These are phyloP conservation scores for Polymixis lichenea DNA, from an alignment of 2,888 invertebrate species.

Conservation along the genomic window DNA sequence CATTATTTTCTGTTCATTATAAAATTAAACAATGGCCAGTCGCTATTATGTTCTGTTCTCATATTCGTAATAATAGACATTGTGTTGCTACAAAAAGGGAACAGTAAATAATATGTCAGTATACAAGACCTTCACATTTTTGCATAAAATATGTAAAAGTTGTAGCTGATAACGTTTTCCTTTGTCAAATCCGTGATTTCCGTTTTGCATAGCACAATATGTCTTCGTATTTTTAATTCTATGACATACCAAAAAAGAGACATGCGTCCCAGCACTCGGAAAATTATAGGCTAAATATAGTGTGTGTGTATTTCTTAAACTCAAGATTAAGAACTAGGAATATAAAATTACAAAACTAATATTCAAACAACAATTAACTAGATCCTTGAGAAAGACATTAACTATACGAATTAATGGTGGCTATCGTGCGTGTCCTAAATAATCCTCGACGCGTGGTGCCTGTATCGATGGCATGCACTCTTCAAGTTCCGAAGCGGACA, in stretches of 20 bases:
- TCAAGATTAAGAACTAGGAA: no score
- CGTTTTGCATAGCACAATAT: slow-evolving; percentile 4
- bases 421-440: slow-evolving; percentile 49
- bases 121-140: slow-evolving; percentile 16
- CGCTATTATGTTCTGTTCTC: slow-evolving; percentile 37
- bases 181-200: slow-evolving; percentile 1
- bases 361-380: slow-evolving; percentile 2
- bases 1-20: slow-evolving; percentile 29
- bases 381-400: slow-evolving; percentile 35
- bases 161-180: slow-evolving; percentile 24
- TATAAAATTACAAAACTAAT: slow-evolving; percentile 23
- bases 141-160: slow-evolving; percentile 42
- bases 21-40: slow-evolving; percentile 31
- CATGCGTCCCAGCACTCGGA: no score
- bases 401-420: slow-evolving; percentile 18
- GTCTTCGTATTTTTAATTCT: no score
- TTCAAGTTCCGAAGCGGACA: slow-evolving; percentile 21
- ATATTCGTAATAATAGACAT: slow-evolving; percentile 35
- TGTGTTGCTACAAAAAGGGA: slow-evolving; percentile 31
- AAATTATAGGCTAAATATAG: no score
- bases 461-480: slow-evolving; percentile 36
- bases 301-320: no score
- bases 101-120: slow-evolving; percentile 28
- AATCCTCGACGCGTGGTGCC: slow-evolving; percentile 50
- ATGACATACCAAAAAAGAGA: no score